Conservation (phyloP, 2,888 invertebrate genomes). For the Acrobasis consociella region DNA sequence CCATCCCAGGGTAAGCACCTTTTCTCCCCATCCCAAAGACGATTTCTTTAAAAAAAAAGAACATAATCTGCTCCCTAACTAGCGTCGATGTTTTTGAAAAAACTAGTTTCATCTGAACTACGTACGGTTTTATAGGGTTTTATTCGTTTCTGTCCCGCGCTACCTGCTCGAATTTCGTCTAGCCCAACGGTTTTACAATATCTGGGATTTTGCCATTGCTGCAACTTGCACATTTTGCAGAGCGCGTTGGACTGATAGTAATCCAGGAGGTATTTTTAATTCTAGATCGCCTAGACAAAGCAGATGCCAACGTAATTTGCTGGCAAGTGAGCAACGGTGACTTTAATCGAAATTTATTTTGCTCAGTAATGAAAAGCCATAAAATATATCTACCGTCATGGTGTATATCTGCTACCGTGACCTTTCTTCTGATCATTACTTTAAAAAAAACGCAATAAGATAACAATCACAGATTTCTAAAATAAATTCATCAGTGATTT, state of each 20-base stretch:
- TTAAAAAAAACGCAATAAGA: too few relatives aligned
- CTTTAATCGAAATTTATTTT: too few relatives aligned
- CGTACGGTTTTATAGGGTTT: slow-evolving; percentile 6
- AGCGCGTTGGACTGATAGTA: slow-evolving; percentile 4
- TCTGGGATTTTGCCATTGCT: neutral
- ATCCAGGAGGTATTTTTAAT: neutral
- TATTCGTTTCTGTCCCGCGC: neutral
- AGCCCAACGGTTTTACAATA: slow-evolving; percentile 10
- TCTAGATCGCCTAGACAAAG: neutral
- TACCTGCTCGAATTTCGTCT: slow-evolving; percentile 13
- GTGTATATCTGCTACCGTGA: too few relatives aligned
- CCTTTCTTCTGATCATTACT: too few relatives aligned
- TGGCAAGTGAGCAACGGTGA: neutral
- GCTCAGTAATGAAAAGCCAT: too few relatives aligned
- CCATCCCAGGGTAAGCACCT: too few relatives aligned
- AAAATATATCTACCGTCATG: too few relatives aligned
- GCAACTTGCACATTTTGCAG: slow-evolving; percentile 15
- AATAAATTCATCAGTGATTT: too few relatives aligned
- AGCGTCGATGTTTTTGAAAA: neutral
- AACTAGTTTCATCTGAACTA: slow-evolving; percentile 5
- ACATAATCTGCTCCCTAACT: neutral
- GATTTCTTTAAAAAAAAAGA: neutral
- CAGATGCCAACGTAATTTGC: neutral
- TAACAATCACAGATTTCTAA: too few relatives aligned
- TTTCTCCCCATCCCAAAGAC: too few relatives aligned